Conservation (phyloP, 2,113 vertebrate genomes). For the Epinephelus cyanopodus region DNA sequence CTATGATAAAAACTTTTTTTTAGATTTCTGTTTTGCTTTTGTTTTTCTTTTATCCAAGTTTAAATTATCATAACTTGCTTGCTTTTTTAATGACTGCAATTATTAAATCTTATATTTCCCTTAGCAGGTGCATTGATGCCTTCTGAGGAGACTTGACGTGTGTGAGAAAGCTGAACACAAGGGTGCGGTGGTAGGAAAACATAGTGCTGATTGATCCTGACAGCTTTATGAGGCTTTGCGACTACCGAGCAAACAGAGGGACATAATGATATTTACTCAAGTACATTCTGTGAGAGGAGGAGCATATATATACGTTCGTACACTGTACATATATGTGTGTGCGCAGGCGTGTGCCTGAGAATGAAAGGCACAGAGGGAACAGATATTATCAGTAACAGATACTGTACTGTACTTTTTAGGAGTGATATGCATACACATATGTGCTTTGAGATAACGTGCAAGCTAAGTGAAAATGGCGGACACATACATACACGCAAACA, state of each 20-base stretch:
- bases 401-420: slow-evolving; percentile 37
- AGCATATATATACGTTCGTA: neutral
- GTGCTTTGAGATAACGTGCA: slow-evolving; percentile 42
- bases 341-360: slow-evolving; percentile 12
- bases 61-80: neutral
- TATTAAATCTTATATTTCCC: neutral
- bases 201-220: slow-evolving; percentile 59
- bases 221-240: slow-evolving; percentile 63
- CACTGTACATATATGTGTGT: slow-evolving; percentile 31
- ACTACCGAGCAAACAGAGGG: slow-evolving; percentile 59
- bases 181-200: slow-evolving; percentile 37
- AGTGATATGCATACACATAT: slow-evolving; percentile 49
- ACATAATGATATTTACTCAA: slow-evolving; percentile 69
- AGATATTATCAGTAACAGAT: slow-evolving; percentile 52
- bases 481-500: slow-evolving; percentile 5
- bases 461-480: neutral
- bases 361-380: slow-evolving; percentile 32
- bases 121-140: neutral
- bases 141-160: neutral
- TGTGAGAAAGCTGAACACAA: slow-evolving; percentile 22
- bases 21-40: neutral
- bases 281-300: slow-evolving; percentile 36
- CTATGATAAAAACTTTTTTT: too few relatives aligned
- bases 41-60: neutral
- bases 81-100: neutral